Evolutionary conservation across 2,797 vertebrate species (phyloP).

Genomic region (Prunella strophiata): DNA sequence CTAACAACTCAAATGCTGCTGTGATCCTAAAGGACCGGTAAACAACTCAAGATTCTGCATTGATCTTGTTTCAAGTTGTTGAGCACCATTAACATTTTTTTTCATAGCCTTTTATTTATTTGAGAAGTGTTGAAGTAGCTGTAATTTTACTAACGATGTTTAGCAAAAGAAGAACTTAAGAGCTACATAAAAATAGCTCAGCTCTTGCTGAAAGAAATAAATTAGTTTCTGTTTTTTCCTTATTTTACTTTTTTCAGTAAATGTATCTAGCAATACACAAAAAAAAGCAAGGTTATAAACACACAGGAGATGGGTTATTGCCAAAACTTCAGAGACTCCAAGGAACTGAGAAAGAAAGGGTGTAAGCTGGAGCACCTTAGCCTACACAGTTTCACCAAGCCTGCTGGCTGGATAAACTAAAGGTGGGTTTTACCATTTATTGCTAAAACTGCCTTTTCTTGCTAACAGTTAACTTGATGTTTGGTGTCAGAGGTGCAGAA

Average conservation of each 20-base stretch:
- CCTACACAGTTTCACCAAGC: not conserved
- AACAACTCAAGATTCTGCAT: not conserved
- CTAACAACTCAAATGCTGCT: not conserved
- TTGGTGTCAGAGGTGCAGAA: not conserved
- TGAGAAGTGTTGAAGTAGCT: not conserved
- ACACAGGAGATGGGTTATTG: not conserved
- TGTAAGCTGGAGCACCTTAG: not conserved
- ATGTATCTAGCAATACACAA: not conserved
- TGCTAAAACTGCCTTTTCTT: not conserved
- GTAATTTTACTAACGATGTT: not conserved
- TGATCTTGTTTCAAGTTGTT: not conserved
- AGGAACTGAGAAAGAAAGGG: not conserved
- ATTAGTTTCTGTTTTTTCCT: not conserved
- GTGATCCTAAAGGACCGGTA: not conserved
- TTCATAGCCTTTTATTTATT: not conserved
- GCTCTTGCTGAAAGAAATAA: not conserved
- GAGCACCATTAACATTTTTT: not conserved
- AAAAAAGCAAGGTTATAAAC: not conserved
- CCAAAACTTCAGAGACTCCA: not conserved
- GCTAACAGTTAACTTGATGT: not conserved
- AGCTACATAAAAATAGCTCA: not conserved
- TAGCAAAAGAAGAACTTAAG: not conserved
- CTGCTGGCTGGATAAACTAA: not conserved
- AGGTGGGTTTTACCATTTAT: not conserved
- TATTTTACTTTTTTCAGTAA: not conserved